phyloP scores from a whole-genome alignment of 2,113 vertebrate genomes.

The Pluvianellus socialis region DNA sequence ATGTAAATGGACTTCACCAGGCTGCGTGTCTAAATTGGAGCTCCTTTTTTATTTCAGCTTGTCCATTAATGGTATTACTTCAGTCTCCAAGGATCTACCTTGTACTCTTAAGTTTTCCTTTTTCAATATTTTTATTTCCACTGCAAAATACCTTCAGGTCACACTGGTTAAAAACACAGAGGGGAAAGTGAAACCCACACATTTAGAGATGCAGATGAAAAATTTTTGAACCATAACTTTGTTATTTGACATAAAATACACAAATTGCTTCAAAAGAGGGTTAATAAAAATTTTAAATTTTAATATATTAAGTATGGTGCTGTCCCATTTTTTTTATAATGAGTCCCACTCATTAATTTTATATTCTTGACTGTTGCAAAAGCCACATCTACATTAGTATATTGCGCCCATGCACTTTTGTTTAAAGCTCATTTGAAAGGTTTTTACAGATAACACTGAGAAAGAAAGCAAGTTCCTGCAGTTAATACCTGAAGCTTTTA shows the following conservation, averaged over 20 bases:
- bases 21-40: not conserved
- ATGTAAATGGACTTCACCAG: constrained; percentile 62
- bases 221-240: not conserved
- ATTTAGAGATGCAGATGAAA: not conserved
- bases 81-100: constrained; percentile 58
- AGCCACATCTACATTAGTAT: not conserved
- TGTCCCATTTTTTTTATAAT: not conserved
- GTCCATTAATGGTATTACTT: constrained; percentile 68
- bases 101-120: constrained; percentile 37
- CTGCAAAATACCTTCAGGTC: constrained; percentile 62
- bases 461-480: not conserved
- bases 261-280: not conserved
- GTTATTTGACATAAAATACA: not conserved
- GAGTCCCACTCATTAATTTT: constrained; percentile 16
- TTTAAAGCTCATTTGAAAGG: not conserved
- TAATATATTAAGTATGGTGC: not conserved
- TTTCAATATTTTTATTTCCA: constrained; percentile 46
- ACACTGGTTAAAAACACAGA: not conserved
- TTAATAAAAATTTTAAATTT: not conserved
- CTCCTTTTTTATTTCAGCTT: constrained; percentile 62
- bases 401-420: not conserved
- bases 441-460: not conserved
- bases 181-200: not conserved
- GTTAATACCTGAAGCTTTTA: not conserved
- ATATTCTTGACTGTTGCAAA: not conserved